Conservation (phyloP, 1,140 invertebrate species). For the Cylas formicarius region DNA sequence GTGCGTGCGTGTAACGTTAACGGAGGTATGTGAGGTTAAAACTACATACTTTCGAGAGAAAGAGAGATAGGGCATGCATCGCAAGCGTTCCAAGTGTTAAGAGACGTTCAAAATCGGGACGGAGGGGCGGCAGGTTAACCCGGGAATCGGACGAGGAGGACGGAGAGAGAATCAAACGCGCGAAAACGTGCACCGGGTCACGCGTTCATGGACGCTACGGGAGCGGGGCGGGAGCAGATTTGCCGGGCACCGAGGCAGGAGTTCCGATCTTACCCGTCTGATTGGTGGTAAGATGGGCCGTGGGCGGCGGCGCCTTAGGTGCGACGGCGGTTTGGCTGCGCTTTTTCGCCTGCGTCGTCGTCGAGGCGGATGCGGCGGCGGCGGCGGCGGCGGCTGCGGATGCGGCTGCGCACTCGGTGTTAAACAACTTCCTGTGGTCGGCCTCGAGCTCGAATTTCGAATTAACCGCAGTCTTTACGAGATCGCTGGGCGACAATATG, state of each 20-base stretch:
- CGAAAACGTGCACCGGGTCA: too few relatives aligned
- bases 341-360: conserved; percentile 31
- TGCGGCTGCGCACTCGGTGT: conserved; percentile 9
- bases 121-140: neutral
- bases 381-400: conserved; percentile 13
- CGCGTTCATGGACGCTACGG: conserved; percentile 4
- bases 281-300: conserved; percentile 43
- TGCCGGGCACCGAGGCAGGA: conserved; percentile 10
- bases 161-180: conserved; percentile 7
- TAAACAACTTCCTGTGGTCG: conserved; percentile 32
- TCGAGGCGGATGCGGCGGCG: conserved; percentile 29
- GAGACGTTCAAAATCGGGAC: neutral
- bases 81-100: neutral
- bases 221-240: neutral
- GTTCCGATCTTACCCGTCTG: conserved; percentile 52
- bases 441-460: conserved; percentile 54
- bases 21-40: too few relatives aligned
- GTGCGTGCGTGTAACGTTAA: too few relatives aligned
- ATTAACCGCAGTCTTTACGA: conserved; percentile 59
- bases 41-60: too few relatives aligned
- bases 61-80: neutral
- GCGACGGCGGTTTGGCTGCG: conserved; percentile 32
- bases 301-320: conserved; percentile 27
- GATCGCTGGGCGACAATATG: conserved; percentile 56
- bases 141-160: conserved; percentile 4